phyloP scores from a whole-genome alignment of 2,888 invertebrate species.

The Hymenopus coronatus region DNA sequence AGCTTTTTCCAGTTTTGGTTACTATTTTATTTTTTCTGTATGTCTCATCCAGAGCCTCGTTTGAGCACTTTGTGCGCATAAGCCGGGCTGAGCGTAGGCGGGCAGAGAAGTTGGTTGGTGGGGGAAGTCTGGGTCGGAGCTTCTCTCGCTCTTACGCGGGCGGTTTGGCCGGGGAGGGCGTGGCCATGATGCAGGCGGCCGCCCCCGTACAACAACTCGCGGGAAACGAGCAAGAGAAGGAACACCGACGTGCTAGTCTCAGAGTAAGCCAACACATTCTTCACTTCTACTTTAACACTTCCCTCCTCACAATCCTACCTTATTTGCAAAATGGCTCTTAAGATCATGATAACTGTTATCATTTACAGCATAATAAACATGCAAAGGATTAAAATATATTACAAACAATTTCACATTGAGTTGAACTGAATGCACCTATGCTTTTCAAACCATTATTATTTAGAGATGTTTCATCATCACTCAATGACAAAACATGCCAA shows the following conservation, averaged over 20 bases:
- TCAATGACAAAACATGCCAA: too few relatives aligned
- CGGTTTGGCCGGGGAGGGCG: constrained; percentile 45
- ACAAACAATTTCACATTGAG: too few relatives aligned
- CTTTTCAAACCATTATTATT: too few relatives aligned
- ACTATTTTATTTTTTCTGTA: constrained; percentile 14
- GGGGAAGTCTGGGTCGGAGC: constrained; percentile 63
- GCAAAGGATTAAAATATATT: not conserved
- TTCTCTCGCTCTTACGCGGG: constrained; percentile 64
- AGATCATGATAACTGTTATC: not conserved
- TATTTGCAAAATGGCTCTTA: not conserved
- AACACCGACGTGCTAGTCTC: constrained; percentile 58
- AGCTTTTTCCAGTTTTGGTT: constrained; percentile 12
- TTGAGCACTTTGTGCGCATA: constrained; percentile 55
- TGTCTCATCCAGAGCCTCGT: constrained; percentile 46
- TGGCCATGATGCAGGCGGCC: constrained; percentile 19
- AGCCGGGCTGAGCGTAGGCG: constrained; percentile 45
- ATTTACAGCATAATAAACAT: not conserved
- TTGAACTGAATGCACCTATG: too few relatives aligned
- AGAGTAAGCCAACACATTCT: constrained; percentile 50
- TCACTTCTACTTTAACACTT: constrained; percentile 22
- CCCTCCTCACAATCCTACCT: not conserved
- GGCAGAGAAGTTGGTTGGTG: constrained; percentile 62
- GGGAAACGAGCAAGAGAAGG: constrained; percentile 38
- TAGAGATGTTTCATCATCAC: too few relatives aligned
- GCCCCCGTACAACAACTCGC: constrained; percentile 22